Evolutionary conservation across 2,888 invertebrate genomes (phyloP), one percentile per base, ranked within the genome.

Genomic region (Itoplectis maculator): DNA sequence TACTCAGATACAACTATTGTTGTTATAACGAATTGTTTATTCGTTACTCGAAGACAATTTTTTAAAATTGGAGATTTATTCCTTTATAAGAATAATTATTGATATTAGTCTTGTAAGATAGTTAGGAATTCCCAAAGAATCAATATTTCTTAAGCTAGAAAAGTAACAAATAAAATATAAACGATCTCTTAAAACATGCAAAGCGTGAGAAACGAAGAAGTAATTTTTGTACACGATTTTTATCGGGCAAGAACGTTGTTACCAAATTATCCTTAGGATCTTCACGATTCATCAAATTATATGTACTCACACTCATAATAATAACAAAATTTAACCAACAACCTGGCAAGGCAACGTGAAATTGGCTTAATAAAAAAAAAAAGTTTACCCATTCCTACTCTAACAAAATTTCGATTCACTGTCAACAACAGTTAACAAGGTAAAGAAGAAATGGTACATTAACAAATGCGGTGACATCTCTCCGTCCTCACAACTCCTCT

Each of bases 241-340:
- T n/a, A 56, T 56, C 11, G 56, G 23, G 9, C 9, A 29, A 11
- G n/a, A 35, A 11, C 29, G 35, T 56, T 4, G 13, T 56, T 56
- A 35, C 6, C 6, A 35, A 15, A 61, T 37, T 6, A 61, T 61
- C 9, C 37, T 18, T 59, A 29, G n/a, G n/a, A 35, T 61, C 35
- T 15, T n/a, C 37, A 56, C 13, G 56, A 56, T 13, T 56, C 56
- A 56, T 56, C 56, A n/a, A 56, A 56, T 35, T 56, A 35, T 51
- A 35, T 70, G 69, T 70, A 70, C 8, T 70, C 69, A 15, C 56
- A 56, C 29, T 15, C 42, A 59, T 70, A 29, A 59, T 40, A 59
- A 45, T 20, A 59, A 59, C 29, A 70, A 70, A 11, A 45, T 45
- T 56, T 40, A 42, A 23, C 42, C 45, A 59, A 70, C 54, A 59